phyloP scores from a whole-genome alignment of 1,140 invertebrate species.

The Drosophila paulistorum region DNA sequence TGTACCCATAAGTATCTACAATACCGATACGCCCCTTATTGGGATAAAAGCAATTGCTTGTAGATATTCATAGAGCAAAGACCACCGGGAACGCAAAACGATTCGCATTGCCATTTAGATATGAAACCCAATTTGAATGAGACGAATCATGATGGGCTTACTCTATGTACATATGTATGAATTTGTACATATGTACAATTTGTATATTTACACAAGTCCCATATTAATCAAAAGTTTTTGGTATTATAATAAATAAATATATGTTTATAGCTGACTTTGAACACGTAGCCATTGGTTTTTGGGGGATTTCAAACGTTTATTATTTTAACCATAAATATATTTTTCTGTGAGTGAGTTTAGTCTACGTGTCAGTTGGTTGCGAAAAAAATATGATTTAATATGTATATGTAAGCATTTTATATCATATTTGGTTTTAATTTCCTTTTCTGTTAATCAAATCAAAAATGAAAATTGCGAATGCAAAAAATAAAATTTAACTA shows the following conservation, averaged over 20 bases:
- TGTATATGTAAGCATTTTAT: background rate
- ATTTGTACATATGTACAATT: background rate
- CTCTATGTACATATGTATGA: background rate
- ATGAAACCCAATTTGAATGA: background rate
- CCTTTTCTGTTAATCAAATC: background rate
- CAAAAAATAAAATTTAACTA: no score
- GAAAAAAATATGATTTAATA: slow-evolving; percentile 1
- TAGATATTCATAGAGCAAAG: slow-evolving; percentile 3
- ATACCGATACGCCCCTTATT: slow-evolving; percentile 15
- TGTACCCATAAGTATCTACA: background rate
- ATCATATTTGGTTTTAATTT: background rate
- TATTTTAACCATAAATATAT: slow-evolving; percentile 8
- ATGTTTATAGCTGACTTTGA: slow-evolving; percentile 18
- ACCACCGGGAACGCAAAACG: slow-evolving; percentile 2
- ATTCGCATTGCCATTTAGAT: background rate
- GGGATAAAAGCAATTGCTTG: slow-evolving; percentile 7
- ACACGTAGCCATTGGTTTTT: slow-evolving; percentile 25
- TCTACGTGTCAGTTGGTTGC: slow-evolving; percentile 4
- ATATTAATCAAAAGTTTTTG: background rate
- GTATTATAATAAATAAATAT: slow-evolving; percentile 6
- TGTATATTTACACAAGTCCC: background rate
- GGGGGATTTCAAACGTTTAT: slow-evolving; percentile 9
- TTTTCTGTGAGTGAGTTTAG: background rate
- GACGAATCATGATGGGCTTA: background rate
- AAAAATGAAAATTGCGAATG: no score